Base-by-base conservation (phyloP, 2,797 vertebrate species). In the Bradypodion ventrale region DNA sequence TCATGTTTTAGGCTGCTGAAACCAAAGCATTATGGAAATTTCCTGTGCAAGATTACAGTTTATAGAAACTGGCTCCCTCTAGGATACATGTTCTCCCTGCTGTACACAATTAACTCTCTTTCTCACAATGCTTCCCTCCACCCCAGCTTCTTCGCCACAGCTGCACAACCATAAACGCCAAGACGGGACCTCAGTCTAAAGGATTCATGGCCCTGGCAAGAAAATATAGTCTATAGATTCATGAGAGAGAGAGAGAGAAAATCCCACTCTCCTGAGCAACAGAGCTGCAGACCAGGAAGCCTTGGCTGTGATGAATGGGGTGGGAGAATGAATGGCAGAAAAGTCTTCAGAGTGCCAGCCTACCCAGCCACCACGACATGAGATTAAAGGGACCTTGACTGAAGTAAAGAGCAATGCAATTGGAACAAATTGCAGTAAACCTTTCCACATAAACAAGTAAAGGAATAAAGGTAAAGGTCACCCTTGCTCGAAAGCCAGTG, bases 251-350 rank as follows among this genome's bases (percentile, higher is more conserved):
- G n/a, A n/a, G n/a, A n/a, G n/a, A n/a, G n/a, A n/a, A n/a, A 66
- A 75, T 32, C 37, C 13, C 60, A 42, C 62, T 66, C 40, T 75
- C 35, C 62, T 52, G 49, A 75, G 46, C 62, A 60, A n/a, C 49
- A 59, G 10, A 80, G 42, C 27, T 42, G 49, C 46, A 23, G 80
- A 7, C 42, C 23, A 46, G 2, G 21, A 40, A 68, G 32, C 32
- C 42, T 52, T 66, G 27, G 42, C 42, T 52, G 46, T n/a, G 19
- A 35, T 40, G 49, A 49, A 52, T 16, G 29, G 15, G 10, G n/a
- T n/a, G n/a, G 42, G 27, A 32, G 44, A 73, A 83, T 82, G 75
- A 77, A 84, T 79, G n/a, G 76, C 15, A 83, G 49, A 59, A 42
- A 65, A 40, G 27, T 42, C 35, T 52, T 76, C 42, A 75, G 35